Percentiles rank a stretch among this genome's conserved stretches.
phyloP scores from a whole-genome alignment of 2,113 vertebrate genomes.

The Rhinopomastus cyanomelas region DNA sequence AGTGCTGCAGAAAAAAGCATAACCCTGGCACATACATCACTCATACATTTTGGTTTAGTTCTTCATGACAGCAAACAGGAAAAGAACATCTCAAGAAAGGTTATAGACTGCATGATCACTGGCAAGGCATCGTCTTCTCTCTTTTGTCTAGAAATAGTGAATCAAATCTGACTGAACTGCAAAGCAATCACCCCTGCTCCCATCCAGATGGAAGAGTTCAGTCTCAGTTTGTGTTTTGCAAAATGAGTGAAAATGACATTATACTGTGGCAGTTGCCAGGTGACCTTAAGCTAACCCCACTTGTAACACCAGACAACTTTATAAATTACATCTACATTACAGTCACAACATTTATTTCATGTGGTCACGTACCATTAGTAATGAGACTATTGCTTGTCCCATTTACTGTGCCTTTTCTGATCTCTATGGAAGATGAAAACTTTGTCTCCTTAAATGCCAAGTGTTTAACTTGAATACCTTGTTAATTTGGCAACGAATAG shows the following conservation, averaged over 20 bases:
- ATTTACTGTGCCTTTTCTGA: background rate
- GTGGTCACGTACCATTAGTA: background rate
- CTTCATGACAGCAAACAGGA: background rate
- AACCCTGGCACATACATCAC: background rate
- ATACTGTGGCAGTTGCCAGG: background rate
- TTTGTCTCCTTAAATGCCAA: background rate
- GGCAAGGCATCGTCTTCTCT: background rate
- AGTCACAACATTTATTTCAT: background rate
- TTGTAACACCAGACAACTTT: background rate
- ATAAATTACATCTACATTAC: background rate
- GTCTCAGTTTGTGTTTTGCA: constrained; percentile 1
- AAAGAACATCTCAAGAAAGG: background rate
- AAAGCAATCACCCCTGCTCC: background rate
- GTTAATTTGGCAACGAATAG: background rate
- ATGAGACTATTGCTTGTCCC: background rate
- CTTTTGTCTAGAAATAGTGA: background rate
- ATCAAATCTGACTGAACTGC: constrained; percentile 8
- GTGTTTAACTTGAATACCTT: background rate
- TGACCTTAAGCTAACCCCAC: background rate
- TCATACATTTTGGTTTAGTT: background rate
- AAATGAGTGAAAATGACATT: background rate
- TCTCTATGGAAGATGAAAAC: background rate
- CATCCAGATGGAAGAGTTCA: constrained; percentile 32
- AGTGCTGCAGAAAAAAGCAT: background rate
- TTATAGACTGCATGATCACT: background rate